Evolutionary conservation across 2,113 vertebrate species (phyloP), one percentile per base, ranked within the genome.

Genomic region (Hippopotamus amphibius): DNA sequence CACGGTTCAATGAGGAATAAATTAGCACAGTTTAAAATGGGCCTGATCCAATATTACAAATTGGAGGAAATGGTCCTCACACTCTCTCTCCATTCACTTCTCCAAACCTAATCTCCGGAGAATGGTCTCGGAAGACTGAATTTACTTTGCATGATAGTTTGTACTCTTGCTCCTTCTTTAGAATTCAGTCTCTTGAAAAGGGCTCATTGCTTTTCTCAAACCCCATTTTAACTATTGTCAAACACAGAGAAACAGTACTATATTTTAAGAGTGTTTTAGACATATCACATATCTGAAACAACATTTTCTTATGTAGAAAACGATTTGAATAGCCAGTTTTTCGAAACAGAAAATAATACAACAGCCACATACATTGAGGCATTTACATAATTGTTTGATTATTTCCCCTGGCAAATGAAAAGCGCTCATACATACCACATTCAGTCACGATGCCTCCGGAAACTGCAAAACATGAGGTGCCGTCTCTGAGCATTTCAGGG

Each of bases 21-120:
- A 98, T 98, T 95, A 98, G 90, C 95, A 95, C 84, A 83, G 50
- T 96, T 97, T 96, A 96, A 98, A 96, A 84, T 96, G 89, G 65
- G 97, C 46, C 96, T 91, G 55, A 98, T 98, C 93, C 98, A 96
- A 97, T 97, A 92, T 68, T 94, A 97, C 77, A 98, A 98, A 98
- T 95, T 92, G 94, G 97, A 97, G 93, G 3, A 96, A 92, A 17
- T 90, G 87, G 90, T 92, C 77, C 68, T 91, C 69, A 30, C 10
- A 91, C 55, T 65, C 26, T 77, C 59, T 68, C 41, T 59, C 28
- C 53, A 5, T 82, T 92, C 93, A 79, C 43, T 84, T 85, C 74
- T 98, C 86, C 68, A 93, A 72, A 91, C 89, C 71, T 30, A 65
- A 79, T 95, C 97, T 97, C 94, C 68, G 13, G 76, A 97, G 90